These are phyloP conservation scores for Drosophila orena DNA, from an alignment of 1,140 invertebrate genomes.

Conservation along the genomic window DNA sequence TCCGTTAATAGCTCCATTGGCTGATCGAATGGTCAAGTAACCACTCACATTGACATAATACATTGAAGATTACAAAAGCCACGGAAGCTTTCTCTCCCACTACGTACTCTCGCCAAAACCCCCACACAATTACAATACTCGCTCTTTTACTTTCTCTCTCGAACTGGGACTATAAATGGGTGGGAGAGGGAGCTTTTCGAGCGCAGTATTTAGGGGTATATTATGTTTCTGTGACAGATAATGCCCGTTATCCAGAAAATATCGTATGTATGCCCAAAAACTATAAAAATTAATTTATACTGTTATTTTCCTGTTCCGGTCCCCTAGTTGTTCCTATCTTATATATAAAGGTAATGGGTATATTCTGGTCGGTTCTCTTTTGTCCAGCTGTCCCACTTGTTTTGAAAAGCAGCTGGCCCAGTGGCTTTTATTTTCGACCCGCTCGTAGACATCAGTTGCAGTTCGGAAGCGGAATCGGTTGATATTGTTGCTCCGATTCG, in stretches of 20 bases:
- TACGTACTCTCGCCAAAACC: background rate
- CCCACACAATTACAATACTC: background rate
- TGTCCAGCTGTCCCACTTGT: background rate
- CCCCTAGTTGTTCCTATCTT: background rate
- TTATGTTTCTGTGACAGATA: background rate
- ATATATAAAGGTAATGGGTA: background rate
- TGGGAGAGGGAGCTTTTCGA: constrained; percentile 31
- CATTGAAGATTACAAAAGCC: constrained; percentile 27
- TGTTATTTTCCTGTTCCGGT: background rate
- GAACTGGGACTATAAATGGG: constrained; percentile 11
- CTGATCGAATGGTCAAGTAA: constrained; percentile 22
- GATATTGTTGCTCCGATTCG: constrained; percentile 20
- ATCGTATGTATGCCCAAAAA: no score
- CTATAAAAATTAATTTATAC: background rate
- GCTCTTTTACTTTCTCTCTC: constrained; percentile 9
- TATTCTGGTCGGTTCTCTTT: background rate
- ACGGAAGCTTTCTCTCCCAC: constrained; percentile 21
- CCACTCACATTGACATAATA: constrained; percentile 22
- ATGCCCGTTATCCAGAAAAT: no score
- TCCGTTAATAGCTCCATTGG: constrained; percentile 18
- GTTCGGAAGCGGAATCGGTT: constrained; percentile 36
- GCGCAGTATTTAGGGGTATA: background rate
- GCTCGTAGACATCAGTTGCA: constrained; percentile 40
- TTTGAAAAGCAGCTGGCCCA: constrained; percentile 30
- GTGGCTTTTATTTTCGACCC: constrained; percentile 25